Percentiles rank a stretch among this genome's conserved stretches.
Evolutionary conservation across 2,797 vertebrate genomes (phyloP).

Genomic region (Chelmon rostratus): DNA sequence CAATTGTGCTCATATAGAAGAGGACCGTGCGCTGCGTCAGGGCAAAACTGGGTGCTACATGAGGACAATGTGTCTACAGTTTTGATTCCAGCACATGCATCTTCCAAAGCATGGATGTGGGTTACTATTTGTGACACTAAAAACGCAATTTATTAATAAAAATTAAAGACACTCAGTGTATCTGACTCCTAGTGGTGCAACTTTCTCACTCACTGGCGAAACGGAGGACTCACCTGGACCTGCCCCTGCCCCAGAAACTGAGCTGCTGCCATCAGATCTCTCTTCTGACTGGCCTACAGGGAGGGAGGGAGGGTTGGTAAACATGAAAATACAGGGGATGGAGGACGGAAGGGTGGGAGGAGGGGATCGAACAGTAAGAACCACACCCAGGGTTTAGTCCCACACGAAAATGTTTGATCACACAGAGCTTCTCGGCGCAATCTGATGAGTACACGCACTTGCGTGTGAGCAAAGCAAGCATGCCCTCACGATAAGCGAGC

Average conservation of each 20-base stretch:
- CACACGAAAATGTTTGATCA: conserved; percentile 55
- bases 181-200: conserved; percentile 49
- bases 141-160: background rate
- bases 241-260: conserved; percentile 86
- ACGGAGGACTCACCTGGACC: conserved; percentile 87
- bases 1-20: background rate
- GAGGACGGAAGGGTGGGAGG: conserved; percentile 60
- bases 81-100: conserved; percentile 13
- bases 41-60: conserved; percentile 2
- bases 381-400: conserved; percentile 75
- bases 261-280: conserved; percentile 87
- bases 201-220: conserved; percentile 54
- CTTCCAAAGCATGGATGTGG: conserved; percentile 38
- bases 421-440: conserved; percentile 36
- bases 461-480: conserved; percentile 74
- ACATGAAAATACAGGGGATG: conserved; percentile 79
- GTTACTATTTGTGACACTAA: conserved; percentile 2
- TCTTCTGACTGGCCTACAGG: conserved; percentile 90
- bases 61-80: background rate
- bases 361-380: conserved; percentile 67
- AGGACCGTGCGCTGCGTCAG: background rate
- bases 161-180: conserved; percentile 10
- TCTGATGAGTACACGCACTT: conserved; percentile 37
- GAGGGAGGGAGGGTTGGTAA: conserved; percentile 85
- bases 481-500: conserved; percentile 58